phyloP scores from a whole-genome alignment of 2,113 vertebrate genomes.

The Austrofundulus limnaeus region DNA sequence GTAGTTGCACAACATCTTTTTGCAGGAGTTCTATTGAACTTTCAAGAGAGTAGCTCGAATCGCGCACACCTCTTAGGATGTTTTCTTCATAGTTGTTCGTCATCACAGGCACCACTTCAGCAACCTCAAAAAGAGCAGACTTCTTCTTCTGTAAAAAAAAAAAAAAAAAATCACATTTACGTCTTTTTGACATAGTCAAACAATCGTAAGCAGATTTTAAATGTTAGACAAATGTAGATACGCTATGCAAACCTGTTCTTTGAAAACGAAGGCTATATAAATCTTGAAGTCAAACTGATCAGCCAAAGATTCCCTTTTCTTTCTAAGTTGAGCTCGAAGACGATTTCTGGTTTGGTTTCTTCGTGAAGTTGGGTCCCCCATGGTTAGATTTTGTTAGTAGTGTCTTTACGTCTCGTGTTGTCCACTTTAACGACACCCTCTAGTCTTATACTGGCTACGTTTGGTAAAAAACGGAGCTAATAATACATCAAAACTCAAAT shows the following conservation, averaged over 20 bases:
- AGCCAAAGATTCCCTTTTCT: constrained; percentile 99
- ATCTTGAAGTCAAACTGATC: constrained; percentile 99
- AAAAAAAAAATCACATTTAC: neutral
- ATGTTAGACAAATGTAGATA: neutral
- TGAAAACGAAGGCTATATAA: constrained; percentile 99
- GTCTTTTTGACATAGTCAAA: neutral
- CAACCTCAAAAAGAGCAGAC: constrained; percentile 98
- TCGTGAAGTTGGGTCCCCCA: constrained; percentile 99
- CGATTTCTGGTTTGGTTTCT: constrained; percentile 99
- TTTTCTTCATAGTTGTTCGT: constrained; percentile 99
- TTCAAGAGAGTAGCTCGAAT: constrained; percentile 96
- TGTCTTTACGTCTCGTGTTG: constrained; percentile 54
- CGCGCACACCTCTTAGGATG: constrained; percentile 95
- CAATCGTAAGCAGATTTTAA: neutral
- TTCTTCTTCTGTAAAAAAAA: constrained; percentile 88
- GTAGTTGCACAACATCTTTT: constrained; percentile 98
- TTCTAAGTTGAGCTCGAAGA: constrained; percentile 98
- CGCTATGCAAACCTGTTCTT: constrained; percentile 90
- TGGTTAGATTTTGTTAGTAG: constrained; percentile 85
- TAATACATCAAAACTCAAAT: constrained; percentile 63
- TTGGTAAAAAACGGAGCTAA: constrained; percentile 53
- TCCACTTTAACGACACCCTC: constrained; percentile 57
- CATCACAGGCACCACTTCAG: constrained; percentile 99
- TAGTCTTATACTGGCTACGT: constrained; percentile 45
- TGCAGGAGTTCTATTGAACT: constrained; percentile 98